A percentile compares a stretch with the other conserved stretches of the same genome.
Conservation (phyloP, 1,140 invertebrate genomes). For the Drosophila santomea region DNA sequence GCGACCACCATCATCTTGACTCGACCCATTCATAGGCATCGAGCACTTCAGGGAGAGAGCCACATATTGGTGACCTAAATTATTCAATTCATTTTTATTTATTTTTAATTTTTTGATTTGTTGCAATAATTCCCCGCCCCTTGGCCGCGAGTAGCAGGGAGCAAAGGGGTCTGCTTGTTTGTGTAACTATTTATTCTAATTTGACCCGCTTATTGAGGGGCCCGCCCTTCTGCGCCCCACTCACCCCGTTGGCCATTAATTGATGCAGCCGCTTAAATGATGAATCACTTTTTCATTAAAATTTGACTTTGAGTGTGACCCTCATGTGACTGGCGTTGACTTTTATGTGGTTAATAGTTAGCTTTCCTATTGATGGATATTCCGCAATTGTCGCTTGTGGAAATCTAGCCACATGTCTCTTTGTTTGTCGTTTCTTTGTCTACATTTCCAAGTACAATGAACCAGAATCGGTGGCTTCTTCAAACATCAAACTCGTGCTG, state of each 20-base stretch:
- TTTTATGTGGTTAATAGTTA: constrained; percentile 61
- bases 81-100: constrained; percentile 84
- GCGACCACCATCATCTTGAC: constrained; percentile 27
- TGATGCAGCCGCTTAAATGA: constrained; percentile 75
- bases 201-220: constrained; percentile 79
- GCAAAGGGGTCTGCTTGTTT: constrained; percentile 78
- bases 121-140: constrained; percentile 62
- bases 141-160: neutral
- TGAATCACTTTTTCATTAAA: constrained; percentile 84
- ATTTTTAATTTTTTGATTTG: constrained; percentile 84
- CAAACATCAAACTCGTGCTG: constrained; percentile 26
- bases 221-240: constrained; percentile 27
- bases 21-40: constrained; percentile 36
- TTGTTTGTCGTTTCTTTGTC: constrained; percentile 8
- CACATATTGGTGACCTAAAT: constrained; percentile 75
- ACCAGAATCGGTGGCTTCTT: constrained; percentile 27
- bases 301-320: constrained; percentile 80
- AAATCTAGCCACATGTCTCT: constrained; percentile 16
- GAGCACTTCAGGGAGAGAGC: constrained; percentile 19
- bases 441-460: constrained; percentile 24
- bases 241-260: constrained; percentile 68
- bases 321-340: constrained; percentile 64
- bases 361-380: constrained; percentile 31
- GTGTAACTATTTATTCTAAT: constrained; percentile 84
- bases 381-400: neutral